Percentiles rank a stretch among this genome's conserved stretches.
Conservation (phyloP, 1,140 invertebrate genomes). For the Listronotus oregonensis region DNA sequence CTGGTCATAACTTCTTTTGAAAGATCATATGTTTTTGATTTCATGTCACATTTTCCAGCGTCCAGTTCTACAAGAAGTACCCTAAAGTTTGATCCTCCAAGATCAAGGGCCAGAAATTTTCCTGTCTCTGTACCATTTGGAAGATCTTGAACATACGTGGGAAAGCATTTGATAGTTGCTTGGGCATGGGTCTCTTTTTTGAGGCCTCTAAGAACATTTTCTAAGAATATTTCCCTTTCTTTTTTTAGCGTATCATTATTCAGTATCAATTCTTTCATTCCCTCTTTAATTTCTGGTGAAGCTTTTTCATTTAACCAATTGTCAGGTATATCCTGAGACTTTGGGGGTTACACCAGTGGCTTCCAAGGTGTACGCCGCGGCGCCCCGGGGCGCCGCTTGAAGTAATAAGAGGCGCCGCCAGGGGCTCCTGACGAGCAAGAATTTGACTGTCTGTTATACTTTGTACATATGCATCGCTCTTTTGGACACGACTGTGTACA, state of each 20-base stretch:
- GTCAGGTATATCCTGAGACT: not conserved
- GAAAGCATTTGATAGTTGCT: constrained; percentile 80
- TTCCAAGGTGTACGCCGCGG: too few species aligned
- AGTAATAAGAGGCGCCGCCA: too few species aligned
- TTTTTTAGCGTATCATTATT: constrained; percentile 77
- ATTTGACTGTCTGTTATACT: too few species aligned
- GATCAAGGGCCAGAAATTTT: constrained; percentile 94
- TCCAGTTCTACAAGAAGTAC: constrained; percentile 90
- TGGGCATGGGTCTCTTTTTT: constrained; percentile 74
- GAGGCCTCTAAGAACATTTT: constrained; percentile 82
- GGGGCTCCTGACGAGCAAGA: too few species aligned
- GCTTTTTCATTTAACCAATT: constrained; percentile 6
- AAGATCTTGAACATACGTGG: constrained; percentile 93
- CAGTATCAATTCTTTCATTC: constrained; percentile 81
- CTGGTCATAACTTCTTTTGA: constrained; percentile 92
- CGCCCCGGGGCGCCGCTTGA: too few species aligned
- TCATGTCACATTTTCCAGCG: constrained; percentile 83
- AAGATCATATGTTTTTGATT: constrained; percentile 94
- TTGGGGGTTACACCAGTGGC: too few species aligned
- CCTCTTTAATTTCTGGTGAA: constrained; percentile 75
- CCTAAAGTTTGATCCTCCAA: constrained; percentile 99
- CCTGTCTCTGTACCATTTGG: constrained; percentile 96
- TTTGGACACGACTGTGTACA: too few species aligned
- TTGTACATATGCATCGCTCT: too few species aligned
- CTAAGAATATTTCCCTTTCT: constrained; percentile 75